Conservation (phyloP, 37 sponge, comb jelly and placozoan species). For the Chondrosia reniformis region DNA sequence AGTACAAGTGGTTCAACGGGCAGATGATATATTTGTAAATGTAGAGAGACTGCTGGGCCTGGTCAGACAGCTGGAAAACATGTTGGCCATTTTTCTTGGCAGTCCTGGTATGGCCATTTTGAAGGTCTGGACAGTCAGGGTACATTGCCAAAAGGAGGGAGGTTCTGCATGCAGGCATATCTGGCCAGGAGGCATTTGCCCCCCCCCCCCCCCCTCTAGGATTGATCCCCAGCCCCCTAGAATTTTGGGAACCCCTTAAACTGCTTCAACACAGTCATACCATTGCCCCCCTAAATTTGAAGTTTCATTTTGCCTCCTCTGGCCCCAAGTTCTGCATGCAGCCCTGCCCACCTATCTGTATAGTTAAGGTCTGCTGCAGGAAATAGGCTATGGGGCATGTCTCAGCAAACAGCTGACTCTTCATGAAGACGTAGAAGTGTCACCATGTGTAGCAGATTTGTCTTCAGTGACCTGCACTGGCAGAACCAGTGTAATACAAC, state of each 20-base stretch:
- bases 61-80: conserved; percentile 1
- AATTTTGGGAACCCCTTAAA: too few relatives aligned
- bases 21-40: conserved; percentile 62
- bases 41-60: conserved; percentile 19
- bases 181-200: too few relatives aligned
- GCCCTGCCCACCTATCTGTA: conserved; percentile 50
- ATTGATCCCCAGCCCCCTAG: too few relatives aligned
- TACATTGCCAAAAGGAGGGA: conserved; percentile 25
- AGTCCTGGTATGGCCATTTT: conserved; percentile 47
- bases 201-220: too few relatives aligned
- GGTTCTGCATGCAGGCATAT: conserved; percentile 66
- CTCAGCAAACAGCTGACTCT: conserved; percentile 14
- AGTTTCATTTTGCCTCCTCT: too few relatives aligned
- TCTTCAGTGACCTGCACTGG: too few relatives aligned
- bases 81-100: conserved; percentile 25
- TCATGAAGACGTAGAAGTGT: conserved; percentile 71
- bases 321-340: too few relatives aligned
- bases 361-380: conserved; percentile 42
- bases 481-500: too few relatives aligned
- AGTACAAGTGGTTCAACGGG: conserved; percentile 82
- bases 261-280: too few relatives aligned
- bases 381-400: conserved; percentile 47
- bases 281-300: too few relatives aligned
- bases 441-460: too few relatives aligned
- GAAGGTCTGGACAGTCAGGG: conserved; percentile 21